Conservation (phyloP, 2,888 invertebrate species). For the Pasiphila rectangulata region DNA sequence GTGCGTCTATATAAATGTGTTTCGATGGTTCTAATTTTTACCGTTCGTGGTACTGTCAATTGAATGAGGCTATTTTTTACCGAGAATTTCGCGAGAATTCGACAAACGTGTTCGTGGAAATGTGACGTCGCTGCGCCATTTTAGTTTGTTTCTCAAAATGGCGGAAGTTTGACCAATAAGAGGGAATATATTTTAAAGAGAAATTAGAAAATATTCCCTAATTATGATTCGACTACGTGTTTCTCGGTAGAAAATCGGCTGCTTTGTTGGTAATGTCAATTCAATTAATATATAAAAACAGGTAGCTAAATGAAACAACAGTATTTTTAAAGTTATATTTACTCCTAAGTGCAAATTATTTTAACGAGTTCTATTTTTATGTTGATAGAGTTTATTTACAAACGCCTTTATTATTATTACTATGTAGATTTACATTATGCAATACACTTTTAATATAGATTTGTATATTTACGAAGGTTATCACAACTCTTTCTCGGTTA, state of each 20-base stretch:
- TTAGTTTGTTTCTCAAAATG: background rate
- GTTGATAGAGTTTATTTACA: conserved; percentile 20
- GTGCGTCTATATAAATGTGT: conserved; percentile 17
- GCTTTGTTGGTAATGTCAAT: conserved; percentile 18
- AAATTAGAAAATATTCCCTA: too few species aligned
- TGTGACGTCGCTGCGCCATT: background rate
- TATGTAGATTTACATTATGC: conserved; percentile 1
- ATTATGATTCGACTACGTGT: background rate
- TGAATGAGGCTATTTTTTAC: conserved; percentile 13
- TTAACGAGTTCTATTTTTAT: conserved; percentile 7
- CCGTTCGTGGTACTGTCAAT: conserved; percentile 14
- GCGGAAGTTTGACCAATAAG: too few species aligned
- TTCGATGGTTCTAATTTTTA: conserved; percentile 7
- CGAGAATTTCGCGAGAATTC: background rate
- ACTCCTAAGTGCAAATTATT: conserved; percentile 20
- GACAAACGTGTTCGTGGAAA: too few species aligned
- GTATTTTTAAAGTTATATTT: conserved; percentile 22
- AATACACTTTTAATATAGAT: background rate
- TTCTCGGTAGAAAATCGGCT: conserved; percentile 10
- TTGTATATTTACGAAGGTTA: conserved; percentile 2
- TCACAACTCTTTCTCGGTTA: background rate
- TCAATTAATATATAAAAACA: conserved; percentile 10
- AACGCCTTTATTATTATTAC: background rate
- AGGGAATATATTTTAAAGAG: too few species aligned
- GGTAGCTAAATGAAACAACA: conserved; percentile 19